Evolutionary conservation across 2,797 vertebrate genomes (phyloP).

Genomic region (Cynopterus sphinx): DNA sequence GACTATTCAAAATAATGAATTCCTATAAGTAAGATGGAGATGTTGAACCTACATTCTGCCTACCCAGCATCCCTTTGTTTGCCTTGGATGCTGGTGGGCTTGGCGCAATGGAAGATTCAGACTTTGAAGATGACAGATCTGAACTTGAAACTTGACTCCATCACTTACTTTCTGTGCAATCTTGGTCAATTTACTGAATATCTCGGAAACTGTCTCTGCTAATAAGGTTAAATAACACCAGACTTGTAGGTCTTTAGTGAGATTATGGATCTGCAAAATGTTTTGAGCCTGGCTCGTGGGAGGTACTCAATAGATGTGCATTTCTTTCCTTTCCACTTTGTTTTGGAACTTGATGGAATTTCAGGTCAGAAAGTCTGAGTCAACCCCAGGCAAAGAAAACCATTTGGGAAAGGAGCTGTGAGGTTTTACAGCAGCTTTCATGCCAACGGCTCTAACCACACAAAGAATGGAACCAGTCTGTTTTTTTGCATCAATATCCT

Average conservation of each 20-base stretch:
- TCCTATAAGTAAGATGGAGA: not conserved
- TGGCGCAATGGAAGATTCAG: not conserved
- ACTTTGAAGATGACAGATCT: not conserved
- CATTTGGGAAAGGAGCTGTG: not conserved
- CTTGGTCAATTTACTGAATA: not conserved
- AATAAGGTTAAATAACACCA: conserved; percentile 12
- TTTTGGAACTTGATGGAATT: not conserved
- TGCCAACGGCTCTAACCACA: not conserved
- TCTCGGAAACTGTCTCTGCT: conserved; percentile 8
- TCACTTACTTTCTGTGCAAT: not conserved
- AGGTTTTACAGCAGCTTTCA: not conserved
- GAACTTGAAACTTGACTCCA: not conserved
- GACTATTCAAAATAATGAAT: not conserved
- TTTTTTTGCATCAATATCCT: not conserved
- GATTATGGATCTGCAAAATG: not conserved
- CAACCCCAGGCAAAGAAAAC: not conserved
- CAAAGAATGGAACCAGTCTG: not conserved
- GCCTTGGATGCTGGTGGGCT: not conserved
- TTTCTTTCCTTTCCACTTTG: not conserved
- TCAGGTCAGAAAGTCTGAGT: not conserved
- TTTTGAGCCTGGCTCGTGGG: not conserved
- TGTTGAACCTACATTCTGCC: not conserved
- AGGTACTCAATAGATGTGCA: not conserved
- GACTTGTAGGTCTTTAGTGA: not conserved
- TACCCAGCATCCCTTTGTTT: not conserved